phyloP scores from a whole-genome alignment of 2,113 vertebrate species.

The Megalops atlanticus region DNA sequence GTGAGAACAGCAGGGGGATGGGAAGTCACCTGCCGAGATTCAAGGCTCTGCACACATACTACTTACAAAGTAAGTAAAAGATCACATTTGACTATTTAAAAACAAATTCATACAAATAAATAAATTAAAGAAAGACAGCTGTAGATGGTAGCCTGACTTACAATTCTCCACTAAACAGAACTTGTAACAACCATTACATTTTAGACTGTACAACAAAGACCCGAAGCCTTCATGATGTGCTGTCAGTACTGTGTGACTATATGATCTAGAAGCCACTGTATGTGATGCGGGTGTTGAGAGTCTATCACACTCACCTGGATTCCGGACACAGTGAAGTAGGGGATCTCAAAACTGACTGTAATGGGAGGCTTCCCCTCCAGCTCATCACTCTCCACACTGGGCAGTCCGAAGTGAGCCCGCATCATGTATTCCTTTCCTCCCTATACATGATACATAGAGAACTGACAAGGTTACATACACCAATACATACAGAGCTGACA shows the following conservation, averaged over 20 bases:
- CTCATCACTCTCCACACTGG: conserved; percentile 74
- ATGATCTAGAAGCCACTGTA: neutral
- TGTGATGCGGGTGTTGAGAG: neutral
- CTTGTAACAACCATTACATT: neutral
- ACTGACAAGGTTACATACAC: neutral
- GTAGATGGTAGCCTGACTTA: no score
- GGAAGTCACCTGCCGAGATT: neutral
- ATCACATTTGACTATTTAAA: neutral
- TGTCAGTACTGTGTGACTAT: neutral
- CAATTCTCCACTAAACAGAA: no score
- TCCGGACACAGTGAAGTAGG: conserved; percentile 79
- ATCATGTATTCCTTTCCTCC: conserved; percentile 78
- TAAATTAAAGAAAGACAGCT: neutral
- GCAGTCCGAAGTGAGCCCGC: conserved; percentile 78
- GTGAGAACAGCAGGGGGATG: neutral
- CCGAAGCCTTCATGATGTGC: no score
- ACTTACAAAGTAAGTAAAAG: neutral
- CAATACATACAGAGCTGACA: conserved; percentile 21
- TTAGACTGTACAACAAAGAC: neutral
- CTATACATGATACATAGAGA: conserved; percentile 49
- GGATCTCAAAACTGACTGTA: conserved; percentile 80
- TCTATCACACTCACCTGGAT: conserved; percentile 66
- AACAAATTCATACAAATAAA: neutral
- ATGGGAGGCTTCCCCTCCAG: conserved; percentile 71
- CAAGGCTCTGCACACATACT: neutral